Evolutionary conservation across 2,888 invertebrate species (phyloP).

Genomic region (Mesorhabditis belari): DNA sequence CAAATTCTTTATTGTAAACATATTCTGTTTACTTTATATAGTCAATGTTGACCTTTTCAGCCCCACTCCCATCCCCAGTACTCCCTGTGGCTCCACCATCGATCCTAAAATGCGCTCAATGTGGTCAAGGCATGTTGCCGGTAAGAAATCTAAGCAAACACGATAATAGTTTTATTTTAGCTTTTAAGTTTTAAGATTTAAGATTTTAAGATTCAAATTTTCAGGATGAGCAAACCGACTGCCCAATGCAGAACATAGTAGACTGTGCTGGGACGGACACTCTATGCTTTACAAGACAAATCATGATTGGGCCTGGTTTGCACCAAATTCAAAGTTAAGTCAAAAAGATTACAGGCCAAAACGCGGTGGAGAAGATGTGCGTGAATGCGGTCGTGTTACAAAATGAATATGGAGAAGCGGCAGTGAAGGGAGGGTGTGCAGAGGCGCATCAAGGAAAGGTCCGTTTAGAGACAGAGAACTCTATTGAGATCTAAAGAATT

Average conservation of each 20-base stretch:
- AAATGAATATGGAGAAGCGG: conserved; percentile 33
- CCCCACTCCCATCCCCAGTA: not conserved
- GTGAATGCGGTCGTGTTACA: conserved; percentile 31
- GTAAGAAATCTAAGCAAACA: too few relatives aligned
- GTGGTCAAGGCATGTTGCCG: conserved; percentile 31
- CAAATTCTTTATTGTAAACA: too few relatives aligned
- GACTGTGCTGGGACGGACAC: conserved; percentile 24
- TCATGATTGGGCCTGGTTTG: conserved; percentile 21
- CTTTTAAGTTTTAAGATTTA: too few relatives aligned
- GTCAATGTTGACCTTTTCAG: too few relatives aligned
- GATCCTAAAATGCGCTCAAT: conserved; percentile 38
- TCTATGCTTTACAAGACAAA: conserved; percentile 40
- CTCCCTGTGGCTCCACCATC: not conserved
- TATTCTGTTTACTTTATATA: too few relatives aligned
- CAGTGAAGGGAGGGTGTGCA: conserved; percentile 27
- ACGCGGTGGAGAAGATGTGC: conserved; percentile 47
- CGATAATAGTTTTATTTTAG: too few relatives aligned
- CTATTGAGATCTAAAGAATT: conserved; percentile 13
- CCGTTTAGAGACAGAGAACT: not conserved
- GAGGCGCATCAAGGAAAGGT: not conserved
- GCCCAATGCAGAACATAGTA: conserved; percentile 24
- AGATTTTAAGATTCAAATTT: too few relatives aligned
- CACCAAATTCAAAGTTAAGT: not conserved
- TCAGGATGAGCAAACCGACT: conserved; percentile 18
- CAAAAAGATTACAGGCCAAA: conserved; percentile 22